phyloP scores from a whole-genome alignment of 92 coral and sea anemone species.

The Umimayanthus chanpuru region DNA sequence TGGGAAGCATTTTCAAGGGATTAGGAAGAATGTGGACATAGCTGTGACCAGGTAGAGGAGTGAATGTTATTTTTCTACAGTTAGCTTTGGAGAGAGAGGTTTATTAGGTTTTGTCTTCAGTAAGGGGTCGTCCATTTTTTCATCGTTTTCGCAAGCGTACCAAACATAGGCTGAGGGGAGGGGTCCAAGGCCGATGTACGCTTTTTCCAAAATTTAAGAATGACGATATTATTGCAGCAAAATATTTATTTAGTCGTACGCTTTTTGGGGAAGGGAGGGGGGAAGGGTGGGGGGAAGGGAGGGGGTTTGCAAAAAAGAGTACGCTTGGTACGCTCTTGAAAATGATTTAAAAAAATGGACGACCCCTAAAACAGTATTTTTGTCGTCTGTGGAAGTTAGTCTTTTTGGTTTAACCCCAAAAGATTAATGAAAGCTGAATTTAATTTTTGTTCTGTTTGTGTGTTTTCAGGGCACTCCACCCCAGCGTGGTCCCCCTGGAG shows the following conservation, averaged over 20 bases:
- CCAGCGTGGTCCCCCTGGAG: conserved; percentile 59
- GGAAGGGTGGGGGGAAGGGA: too few species aligned
- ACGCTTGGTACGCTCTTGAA: too few species aligned
- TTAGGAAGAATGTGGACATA: neutral
- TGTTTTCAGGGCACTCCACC: conserved; percentile 70
- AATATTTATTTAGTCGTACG: too few species aligned
- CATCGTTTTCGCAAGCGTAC: neutral
- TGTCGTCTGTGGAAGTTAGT: neutral
- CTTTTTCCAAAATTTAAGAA: too few species aligned
- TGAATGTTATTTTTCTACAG: neutral
- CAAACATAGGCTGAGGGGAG: too few species aligned
- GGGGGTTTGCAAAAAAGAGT: too few species aligned
- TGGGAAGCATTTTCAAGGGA: too few species aligned
- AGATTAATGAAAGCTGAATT: neutral
- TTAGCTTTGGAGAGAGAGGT: neutral
- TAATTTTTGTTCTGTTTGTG: neutral
- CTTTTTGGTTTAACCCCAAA: neutral
- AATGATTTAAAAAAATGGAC: too few species aligned
- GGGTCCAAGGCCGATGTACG: too few species aligned
- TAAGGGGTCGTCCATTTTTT: neutral
- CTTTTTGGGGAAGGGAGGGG: too few species aligned
- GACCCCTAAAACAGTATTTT: neutral
- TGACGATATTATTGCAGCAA: too few species aligned
- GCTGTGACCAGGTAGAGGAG: neutral
- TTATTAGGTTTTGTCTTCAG: neutral